These are phyloP conservation scores for Mongoloraphidia duomilia DNA, from an alignment of 2,888 invertebrate genomes.

Conservation along the genomic window DNA sequence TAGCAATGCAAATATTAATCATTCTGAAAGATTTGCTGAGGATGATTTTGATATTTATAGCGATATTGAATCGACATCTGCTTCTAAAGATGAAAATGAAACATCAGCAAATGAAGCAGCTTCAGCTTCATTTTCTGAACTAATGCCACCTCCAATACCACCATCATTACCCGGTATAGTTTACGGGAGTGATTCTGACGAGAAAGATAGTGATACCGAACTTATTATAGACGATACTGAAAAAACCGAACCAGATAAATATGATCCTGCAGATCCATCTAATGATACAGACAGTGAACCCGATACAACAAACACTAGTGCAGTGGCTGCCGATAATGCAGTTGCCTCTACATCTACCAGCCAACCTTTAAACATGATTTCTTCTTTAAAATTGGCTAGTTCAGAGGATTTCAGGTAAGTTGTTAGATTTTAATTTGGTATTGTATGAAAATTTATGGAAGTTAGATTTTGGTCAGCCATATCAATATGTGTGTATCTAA, in stretches of 20 bases:
- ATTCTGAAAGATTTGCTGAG: conserved; percentile 18
- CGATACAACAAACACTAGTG: conserved; percentile 5
- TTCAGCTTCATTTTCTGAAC: conserved; percentile 16
- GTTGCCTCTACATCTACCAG: conserved; percentile 16
- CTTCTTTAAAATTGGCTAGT: no score
- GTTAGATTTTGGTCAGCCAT: no score
- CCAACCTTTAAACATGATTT: no score
- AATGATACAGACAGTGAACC: conserved; percentile 20
- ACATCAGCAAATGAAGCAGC: conserved; percentile 16
- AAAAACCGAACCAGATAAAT: conserved; percentile 30
- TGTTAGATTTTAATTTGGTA: no score
- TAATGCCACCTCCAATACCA: conserved; percentile 30
- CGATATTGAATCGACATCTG: conserved; percentile 37
- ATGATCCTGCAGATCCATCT: conserved; percentile 41
- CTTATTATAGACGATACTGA: conserved; percentile 39
- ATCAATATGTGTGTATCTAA: no score
- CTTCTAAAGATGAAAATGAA: conserved; percentile 23
- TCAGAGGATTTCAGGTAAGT: no score
- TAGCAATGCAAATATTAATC: background rate
- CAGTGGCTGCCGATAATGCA: conserved; percentile 16
- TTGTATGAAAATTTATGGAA: no score
- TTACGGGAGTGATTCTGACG: conserved; percentile 34
- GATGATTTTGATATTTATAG: conserved; percentile 46
- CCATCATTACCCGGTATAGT: conserved; percentile 24
- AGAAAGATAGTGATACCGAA: conserved; percentile 39